A percentile compares a stretch with the other conserved stretches of the same genome.
Evolutionary conservation across 2,797 vertebrate species (phyloP).

Genomic region (Argya squamiceps): DNA sequence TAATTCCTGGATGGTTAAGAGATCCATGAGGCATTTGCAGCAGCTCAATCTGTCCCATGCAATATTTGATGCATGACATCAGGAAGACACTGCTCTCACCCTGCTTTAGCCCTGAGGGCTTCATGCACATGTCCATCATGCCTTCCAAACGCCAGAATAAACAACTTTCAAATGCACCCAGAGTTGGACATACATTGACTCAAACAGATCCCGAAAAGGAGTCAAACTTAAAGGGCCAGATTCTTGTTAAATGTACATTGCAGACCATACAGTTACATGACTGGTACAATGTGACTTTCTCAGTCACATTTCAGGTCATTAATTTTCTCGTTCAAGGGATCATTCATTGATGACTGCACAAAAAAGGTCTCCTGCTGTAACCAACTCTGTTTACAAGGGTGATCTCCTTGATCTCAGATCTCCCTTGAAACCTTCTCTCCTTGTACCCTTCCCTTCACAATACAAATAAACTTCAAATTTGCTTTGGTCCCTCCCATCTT

Average conservation of each 20-base stretch:
- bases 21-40: constrained; percentile 42
- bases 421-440: neutral
- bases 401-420: neutral
- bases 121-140: neutral
- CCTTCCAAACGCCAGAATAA: neutral
- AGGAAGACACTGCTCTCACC: neutral
- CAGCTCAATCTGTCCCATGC: constrained; percentile 31
- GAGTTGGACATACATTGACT: neutral
- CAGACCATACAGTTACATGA: neutral
- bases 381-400: neutral
- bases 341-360: neutral
- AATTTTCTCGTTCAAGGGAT: neutral
- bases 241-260: neutral
- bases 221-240: neutral
- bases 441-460: neutral
- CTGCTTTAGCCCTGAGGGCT: neutral
- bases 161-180: neutral
- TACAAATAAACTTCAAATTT: neutral
- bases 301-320: neutral
- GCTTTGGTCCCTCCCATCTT: neutral
- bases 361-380: neutral
- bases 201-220: rapidly evolving
- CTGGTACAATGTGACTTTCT: neutral
- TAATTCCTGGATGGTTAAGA: constrained; percentile 16
- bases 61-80: constrained; percentile 37